Conservation (phyloP, 2,888 invertebrate species). For the Tiliacea aurago region DNA sequence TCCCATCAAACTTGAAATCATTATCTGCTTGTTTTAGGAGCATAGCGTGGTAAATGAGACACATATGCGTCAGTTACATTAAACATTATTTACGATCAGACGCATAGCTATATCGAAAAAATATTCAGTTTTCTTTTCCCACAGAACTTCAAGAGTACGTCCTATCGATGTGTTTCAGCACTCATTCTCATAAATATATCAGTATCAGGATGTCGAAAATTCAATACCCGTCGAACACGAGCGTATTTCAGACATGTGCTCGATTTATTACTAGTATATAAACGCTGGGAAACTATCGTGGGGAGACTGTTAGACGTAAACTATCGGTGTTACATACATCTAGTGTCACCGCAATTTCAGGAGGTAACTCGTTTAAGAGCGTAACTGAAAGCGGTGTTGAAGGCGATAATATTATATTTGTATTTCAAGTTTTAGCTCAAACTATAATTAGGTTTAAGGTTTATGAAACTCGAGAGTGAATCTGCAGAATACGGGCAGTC, state of each 20-base stretch:
- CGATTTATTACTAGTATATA: conserved; percentile 50
- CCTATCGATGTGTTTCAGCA: background rate
- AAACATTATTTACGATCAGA: background rate
- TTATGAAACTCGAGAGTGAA: background rate
- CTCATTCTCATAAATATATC: conserved; percentile 40
- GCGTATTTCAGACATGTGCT: conserved; percentile 35
- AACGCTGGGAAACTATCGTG: conserved; percentile 30
- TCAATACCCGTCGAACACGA: conserved; percentile 41
- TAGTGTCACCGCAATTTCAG: conserved; percentile 33
- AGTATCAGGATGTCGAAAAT: conserved; percentile 51
- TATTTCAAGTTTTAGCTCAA: conserved; percentile 9
- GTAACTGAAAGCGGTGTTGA: conserved; percentile 19
- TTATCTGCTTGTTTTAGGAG: background rate
- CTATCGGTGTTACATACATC: conserved; percentile 25
- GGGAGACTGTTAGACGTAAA: conserved; percentile 34
- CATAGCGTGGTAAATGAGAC: no score
- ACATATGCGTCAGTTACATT: background rate
- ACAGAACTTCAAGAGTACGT: background rate
- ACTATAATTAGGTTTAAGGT: background rate
- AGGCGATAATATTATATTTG: background rate
- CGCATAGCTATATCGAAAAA: background rate
- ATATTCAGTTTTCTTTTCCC: background rate
- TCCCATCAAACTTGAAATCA: no score
- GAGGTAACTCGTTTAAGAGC: conserved; percentile 26
- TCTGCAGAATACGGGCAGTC: background rate